These are phyloP conservation scores for Arbacia lixula DNA, from an alignment of 53 echinoderm and acorn worm species.

Conservation along the genomic window DNA sequence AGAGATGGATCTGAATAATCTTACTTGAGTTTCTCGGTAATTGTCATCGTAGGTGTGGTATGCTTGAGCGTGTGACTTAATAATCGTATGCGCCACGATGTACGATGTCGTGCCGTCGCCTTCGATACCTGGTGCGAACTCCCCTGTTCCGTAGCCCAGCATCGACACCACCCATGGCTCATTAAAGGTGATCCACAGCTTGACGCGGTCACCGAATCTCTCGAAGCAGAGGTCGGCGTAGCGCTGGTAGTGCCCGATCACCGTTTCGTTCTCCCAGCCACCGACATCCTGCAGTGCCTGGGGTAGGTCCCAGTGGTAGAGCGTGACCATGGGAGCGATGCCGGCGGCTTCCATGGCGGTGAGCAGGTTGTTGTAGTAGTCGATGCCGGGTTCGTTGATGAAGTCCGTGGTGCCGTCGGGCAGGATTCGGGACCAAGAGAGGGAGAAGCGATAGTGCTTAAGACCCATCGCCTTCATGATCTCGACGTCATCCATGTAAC, in stretches of 20 bases:
- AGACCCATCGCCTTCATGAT: conserved; percentile 83
- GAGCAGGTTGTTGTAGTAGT: conserved; percentile 77
- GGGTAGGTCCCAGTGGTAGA: conserved; percentile 95
- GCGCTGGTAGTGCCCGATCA: conserved; percentile 62
- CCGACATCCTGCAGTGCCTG: conserved; percentile 74
- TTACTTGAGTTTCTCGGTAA: too few species aligned
- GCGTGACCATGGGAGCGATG: conserved; percentile 85
- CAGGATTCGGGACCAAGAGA: conserved; percentile 89
- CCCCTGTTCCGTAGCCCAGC: conserved; percentile 73
- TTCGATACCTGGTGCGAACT: conserved; percentile 69
- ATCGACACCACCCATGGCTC: conserved; percentile 87
- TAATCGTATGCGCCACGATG: conserved; percentile 71
- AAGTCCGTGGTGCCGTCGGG: conserved; percentile 75
- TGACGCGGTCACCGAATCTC: conserved; percentile 78
- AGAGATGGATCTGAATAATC: too few species aligned
- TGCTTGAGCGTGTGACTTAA: conserved; percentile 76
- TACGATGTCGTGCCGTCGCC: conserved; percentile 65
- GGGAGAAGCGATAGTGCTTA: conserved; percentile 79
- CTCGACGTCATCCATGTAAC: conserved; percentile 64
- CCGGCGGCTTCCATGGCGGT: conserved; percentile 63
- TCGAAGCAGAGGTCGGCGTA: conserved; percentile 82
- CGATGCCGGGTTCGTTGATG: conserved; percentile 68
- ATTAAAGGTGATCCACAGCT: conserved; percentile 91
- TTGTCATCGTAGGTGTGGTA: conserved; percentile 74
- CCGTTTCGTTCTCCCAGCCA: conserved; percentile 71